Conservation (phyloP, 2,797 vertebrate genomes). For the Phrynocephalus vlangalii region DNA sequence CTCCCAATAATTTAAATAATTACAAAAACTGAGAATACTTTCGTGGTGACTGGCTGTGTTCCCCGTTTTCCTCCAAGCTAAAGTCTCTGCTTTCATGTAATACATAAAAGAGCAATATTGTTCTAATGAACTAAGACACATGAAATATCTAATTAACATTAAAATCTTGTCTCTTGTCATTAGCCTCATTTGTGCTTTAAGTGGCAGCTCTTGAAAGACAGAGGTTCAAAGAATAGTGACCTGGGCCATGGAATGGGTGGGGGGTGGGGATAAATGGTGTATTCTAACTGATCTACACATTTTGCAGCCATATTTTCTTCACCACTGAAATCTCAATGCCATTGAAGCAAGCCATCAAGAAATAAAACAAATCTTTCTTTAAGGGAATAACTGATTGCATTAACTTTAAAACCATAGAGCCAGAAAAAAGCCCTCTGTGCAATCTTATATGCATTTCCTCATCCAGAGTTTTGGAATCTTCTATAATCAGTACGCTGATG, state of each 20-base stretch:
- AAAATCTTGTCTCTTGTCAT: conserved; percentile 79
- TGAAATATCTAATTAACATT: conserved; percentile 81
- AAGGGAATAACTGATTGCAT: neutral
- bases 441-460: neutral
- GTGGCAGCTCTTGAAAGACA: conserved; percentile 71
- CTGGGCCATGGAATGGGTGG: conserved; percentile 62
- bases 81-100: conserved; percentile 77
- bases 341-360: conserved; percentile 6
- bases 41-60: conserved; percentile 63
- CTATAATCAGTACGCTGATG: too few relatives aligned
- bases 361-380: neutral
- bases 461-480: neutral
- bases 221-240: conserved; percentile 68
- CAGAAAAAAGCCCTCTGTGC: neutral
- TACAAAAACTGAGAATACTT: conserved; percentile 63
- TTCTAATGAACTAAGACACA: conserved; percentile 79
- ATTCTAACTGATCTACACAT: fast-evolving
- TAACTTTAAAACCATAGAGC: neutral
- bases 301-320: conserved; percentile 16
- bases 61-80: conserved; percentile 79
- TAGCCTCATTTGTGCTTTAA: conserved; percentile 76
- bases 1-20: conserved; percentile 79
- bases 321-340: neutral
- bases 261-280: neutral
- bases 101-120: conserved; percentile 80